Evolutionary conservation across 1,140 invertebrate species (phyloP).

Genomic region (Hycleus cichorii): DNA sequence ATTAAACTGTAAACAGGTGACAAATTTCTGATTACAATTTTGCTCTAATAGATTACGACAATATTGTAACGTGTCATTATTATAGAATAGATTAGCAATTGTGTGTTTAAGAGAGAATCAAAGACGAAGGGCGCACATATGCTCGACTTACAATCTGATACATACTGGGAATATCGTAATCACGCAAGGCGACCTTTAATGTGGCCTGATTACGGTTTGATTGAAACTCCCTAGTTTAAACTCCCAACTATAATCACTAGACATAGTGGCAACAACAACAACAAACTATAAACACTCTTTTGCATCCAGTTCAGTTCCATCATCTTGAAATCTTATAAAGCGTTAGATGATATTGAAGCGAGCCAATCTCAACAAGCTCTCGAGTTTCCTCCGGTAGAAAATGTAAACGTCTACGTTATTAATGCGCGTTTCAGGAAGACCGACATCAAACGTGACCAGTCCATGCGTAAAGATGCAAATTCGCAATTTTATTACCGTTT

Average conservation of each 20-base stretch:
- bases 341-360: constrained; percentile 1
- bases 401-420: constrained; percentile 14
- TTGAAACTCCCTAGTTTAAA: constrained; percentile 1
- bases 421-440: constrained; percentile 5
- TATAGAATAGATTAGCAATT: constrained; percentile 26
- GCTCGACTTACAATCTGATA: constrained; percentile 12
- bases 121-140: constrained; percentile 4
- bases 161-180: constrained; percentile 11
- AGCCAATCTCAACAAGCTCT: background rate
- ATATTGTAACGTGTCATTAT: constrained; percentile 30
- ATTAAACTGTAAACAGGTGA: constrained; percentile 22
- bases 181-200: constrained; percentile 13
- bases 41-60: constrained; percentile 29
- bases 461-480: constrained; percentile 10
- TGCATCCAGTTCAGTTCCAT: too few species aligned
- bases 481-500: constrained; percentile 6
- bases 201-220: constrained; percentile 11
- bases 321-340: too few species aligned
- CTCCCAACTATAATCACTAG: too few species aligned
- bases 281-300: too few species aligned
- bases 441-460: constrained; percentile 11
- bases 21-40: constrained; percentile 31
- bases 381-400: background rate
- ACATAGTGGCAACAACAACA: too few species aligned
- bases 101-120: constrained; percentile 3